These are phyloP conservation scores for Anguilla marmorata DNA, from an alignment of 2,797 vertebrate species.

Conservation along the genomic window DNA sequence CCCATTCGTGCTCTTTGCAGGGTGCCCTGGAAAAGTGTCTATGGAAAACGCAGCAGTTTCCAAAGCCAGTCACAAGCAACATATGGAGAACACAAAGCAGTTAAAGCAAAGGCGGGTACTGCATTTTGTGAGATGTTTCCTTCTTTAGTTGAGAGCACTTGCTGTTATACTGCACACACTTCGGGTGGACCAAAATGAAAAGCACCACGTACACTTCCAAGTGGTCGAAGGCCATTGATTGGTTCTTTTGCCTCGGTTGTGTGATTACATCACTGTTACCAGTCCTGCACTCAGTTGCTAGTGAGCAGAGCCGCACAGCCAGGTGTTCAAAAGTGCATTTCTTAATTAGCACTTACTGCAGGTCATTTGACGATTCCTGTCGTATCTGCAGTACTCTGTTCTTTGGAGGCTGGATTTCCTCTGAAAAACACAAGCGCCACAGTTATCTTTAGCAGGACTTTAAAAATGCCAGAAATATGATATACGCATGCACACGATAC, in stretches of 20 bases:
- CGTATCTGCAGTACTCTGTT: constrained; percentile 85
- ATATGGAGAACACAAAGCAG: background rate
- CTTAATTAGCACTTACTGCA: constrained; percentile 80
- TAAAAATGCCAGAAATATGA: background rate
- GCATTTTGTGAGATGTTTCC: background rate
- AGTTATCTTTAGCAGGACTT: constrained; percentile 35
- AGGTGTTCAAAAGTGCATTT: background rate
- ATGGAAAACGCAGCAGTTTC: background rate
- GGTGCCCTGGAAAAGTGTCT: background rate
- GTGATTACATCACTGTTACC: background rate
- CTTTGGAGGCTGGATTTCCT: constrained; percentile 88
- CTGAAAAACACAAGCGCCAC: constrained; percentile 68
- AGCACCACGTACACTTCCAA: background rate
- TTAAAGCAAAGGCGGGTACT: background rate
- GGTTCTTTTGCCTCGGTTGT: background rate
- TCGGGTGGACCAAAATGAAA: background rate
- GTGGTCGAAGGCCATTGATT: background rate
- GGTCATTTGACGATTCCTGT: constrained; percentile 82
- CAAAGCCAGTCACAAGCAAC: background rate
- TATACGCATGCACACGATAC: background rate
- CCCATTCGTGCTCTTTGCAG: background rate
- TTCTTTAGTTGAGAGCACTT: background rate
- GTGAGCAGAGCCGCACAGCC: constrained; percentile 26
- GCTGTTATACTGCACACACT: background rate
- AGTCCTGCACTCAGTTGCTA: background rate